Conservation (phyloP, 2,888 invertebrate genomes). For the Apotomis turbidana region DNA sequence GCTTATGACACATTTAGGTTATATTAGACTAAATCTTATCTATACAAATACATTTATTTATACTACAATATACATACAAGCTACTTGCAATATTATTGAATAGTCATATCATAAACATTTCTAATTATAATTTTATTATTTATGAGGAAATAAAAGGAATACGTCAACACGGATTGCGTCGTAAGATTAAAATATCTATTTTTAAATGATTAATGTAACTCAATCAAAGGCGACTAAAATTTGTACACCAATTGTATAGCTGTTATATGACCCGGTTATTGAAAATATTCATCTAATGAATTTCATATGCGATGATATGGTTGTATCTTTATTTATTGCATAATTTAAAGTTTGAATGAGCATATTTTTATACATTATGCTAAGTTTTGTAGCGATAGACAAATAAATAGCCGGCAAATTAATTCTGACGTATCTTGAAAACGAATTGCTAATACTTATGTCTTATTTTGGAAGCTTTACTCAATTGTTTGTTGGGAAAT, state of each 20-base stretch:
- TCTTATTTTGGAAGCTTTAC: too few relatives aligned
- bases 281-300: not conserved
- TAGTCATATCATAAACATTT: constrained; percentile 13
- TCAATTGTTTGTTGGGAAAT: too few relatives aligned
- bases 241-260: not conserved
- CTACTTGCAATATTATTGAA: constrained; percentile 11
- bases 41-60: constrained; percentile 1
- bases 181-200: not conserved
- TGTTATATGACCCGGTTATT: constrained; percentile 2
- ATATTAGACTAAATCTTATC: constrained; percentile 5
- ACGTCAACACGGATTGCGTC: not conserved
- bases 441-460: too few relatives aligned
- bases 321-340: not conserved
- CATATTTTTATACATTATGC: not conserved
- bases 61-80: not conserved
- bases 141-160: not conserved
- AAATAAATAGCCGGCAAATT: not conserved
- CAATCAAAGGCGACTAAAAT: not conserved
- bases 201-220: not conserved
- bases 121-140: constrained; percentile 4
- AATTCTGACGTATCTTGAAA: not conserved
- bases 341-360: not conserved
- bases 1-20: constrained; percentile 5
- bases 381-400: not conserved
- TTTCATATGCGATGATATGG: not conserved